A percentile compares a stretch with the other conserved stretches of the same genome.
phyloP scores from a whole-genome alignment of 53 echinoderm and acorn worm species.

The Patiria pectinifera region DNA sequence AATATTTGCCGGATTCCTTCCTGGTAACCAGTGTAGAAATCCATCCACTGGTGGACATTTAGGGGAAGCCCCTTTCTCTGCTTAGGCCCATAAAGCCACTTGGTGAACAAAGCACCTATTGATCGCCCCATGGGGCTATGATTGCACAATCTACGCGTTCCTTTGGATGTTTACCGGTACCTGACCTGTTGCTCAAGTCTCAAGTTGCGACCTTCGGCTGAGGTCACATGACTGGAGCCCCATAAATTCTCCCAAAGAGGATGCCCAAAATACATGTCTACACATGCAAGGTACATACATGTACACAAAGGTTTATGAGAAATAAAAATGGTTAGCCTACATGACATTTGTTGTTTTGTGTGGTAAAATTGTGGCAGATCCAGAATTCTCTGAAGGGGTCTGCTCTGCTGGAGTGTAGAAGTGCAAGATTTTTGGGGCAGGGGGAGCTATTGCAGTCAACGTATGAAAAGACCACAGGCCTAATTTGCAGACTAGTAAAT shows the following conservation, averaged over 20 bases:
- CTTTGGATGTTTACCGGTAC: not conserved
- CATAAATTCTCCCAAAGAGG: not conserved
- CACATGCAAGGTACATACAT: not conserved
- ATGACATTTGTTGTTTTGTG: too few relatives aligned
- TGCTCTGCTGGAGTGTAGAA: too few relatives aligned
- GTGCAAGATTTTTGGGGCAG: too few relatives aligned
- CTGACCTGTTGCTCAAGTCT: not conserved
- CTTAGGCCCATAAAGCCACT: not conserved
- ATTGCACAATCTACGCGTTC: not conserved
- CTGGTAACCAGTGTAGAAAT: not conserved
- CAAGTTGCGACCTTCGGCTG: not conserved
- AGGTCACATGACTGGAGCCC: not conserved
- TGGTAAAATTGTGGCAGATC: too few relatives aligned
- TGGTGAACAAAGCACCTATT: not conserved
- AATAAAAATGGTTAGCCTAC: too few relatives aligned
- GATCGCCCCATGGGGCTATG: too few relatives aligned
- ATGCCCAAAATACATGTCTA: not conserved
- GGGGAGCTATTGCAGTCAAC: too few relatives aligned
- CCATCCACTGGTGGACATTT: not conserved
- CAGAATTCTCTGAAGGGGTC: too few relatives aligned
- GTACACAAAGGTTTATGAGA: not conserved
- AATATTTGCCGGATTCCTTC: not conserved
- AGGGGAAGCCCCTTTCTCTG: not conserved
- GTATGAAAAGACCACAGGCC: too few relatives aligned
- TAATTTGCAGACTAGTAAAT: too few relatives aligned